Base-by-base conservation (phyloP, 2,113 vertebrate genomes). In the Erpornis zantholeuca region DNA sequence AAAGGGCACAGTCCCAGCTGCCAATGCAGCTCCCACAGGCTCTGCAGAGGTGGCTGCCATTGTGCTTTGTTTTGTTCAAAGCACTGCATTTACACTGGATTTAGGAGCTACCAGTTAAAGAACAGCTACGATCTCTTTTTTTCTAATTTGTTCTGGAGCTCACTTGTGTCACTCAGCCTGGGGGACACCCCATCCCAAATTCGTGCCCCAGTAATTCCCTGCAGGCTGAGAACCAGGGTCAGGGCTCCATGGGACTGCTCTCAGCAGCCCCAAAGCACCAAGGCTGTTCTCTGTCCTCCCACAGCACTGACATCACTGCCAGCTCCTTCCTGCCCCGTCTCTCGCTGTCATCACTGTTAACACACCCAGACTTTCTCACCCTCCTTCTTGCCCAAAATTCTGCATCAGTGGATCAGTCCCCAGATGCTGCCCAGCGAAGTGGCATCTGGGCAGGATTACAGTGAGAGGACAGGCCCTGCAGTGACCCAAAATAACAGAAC, bases 281-380 rank as follows among this genome's bases (percentile, higher is more conserved):
- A 15, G 27, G 49, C 25, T 78, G 64, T 2, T 61, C 53, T 25
- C 33, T 80, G 57, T 49, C 80, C 87, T 85, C 85, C 85, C 52
- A 38, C 78, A 85, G 36, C 79, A 49, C 56, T 66, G 10, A 33
- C 80, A 69, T 8, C 84, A 82, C 17, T 6, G 1, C 50, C 21
- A 68, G 69, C 57, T 71, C 54, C 85, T 36, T 88, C 85, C 79
- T 80, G 57, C 75, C 27, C 4, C 33, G 35, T 1, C 68, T 49
- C 31, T 40, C 1, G 0, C 56, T 61, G 71, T 15, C 92, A 53
- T 6, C 36, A 2, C 1, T 0, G 68, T 2, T 17, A 68, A 65
- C 77, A 88, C 78, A 71, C 59, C 35, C 88, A 73, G 45, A 14
- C 7, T 7, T 49, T 40, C 57, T 83, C 77, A 75, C 22, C 31